Conservation (phyloP, 2,113 vertebrate genomes). For the Pituophis catenifer region DNA sequence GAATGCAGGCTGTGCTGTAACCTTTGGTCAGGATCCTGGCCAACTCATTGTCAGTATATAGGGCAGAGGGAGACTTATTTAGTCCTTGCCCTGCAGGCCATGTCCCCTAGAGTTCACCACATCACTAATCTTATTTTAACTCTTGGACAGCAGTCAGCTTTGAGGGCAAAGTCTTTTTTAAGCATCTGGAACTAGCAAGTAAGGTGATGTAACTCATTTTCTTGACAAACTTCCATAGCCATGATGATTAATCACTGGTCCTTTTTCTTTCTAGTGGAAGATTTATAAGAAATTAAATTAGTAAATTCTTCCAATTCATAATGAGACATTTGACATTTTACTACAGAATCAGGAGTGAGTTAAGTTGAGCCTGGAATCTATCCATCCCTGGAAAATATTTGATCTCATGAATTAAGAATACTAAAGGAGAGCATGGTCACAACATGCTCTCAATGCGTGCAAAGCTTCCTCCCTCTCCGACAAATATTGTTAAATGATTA, state of each 20-base stretch:
- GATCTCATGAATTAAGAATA: not conserved
- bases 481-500: not conserved
- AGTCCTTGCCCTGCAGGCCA: constrained; percentile 53
- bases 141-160: constrained; percentile 54
- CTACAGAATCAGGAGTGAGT: not conserved
- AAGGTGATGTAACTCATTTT: constrained; percentile 65
- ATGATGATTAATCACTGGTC: constrained; percentile 66
- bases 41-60: constrained; percentile 32
- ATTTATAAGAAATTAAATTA: constrained; percentile 49
- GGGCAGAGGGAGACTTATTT: constrained; percentile 49
- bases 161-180: constrained; percentile 68
- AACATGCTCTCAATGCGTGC: not conserved
- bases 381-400: not conserved
- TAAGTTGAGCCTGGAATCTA: not conserved
- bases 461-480: not conserved
- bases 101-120: constrained; percentile 52
- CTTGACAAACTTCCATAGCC: constrained; percentile 58
- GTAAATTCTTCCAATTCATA: constrained; percentile 35
- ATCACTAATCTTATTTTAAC: constrained; percentile 57
- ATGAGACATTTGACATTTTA: constrained; percentile 37
- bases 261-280: constrained; percentile 51
- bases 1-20: constrained; percentile 40
- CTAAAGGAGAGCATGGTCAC: not conserved
- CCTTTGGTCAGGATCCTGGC: constrained; percentile 13
- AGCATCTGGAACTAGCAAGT: constrained; percentile 66